phyloP scores from a whole-genome alignment of 2,888 invertebrate species.

The Hypercompe scribonia region DNA sequence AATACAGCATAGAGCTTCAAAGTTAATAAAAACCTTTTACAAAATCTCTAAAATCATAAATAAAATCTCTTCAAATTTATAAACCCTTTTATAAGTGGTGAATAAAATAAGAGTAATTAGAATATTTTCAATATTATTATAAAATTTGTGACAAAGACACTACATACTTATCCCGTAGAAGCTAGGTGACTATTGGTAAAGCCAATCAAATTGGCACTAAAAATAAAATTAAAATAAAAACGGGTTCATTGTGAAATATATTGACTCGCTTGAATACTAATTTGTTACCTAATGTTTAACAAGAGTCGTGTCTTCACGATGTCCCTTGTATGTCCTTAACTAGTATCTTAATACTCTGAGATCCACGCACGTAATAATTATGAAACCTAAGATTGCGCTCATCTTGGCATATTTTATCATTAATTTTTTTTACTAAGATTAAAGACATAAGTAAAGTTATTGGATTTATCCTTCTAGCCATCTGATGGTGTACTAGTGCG shows the following conservation, averaged over 20 bases:
- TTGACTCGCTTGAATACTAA: neutral
- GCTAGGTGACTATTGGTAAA: neutral
- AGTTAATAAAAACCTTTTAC: neutral
- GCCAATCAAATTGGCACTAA: neutral
- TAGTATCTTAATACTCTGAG: neutral
- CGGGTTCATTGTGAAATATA: neutral
- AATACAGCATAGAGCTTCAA: neutral
- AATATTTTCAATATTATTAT: neutral
- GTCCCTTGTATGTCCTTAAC: conserved; percentile 1
- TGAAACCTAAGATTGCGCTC: neutral
- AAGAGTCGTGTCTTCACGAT: neutral
- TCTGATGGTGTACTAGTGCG: conserved; percentile 91
- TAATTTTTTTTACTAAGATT: neutral
- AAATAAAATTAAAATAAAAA: neutral
- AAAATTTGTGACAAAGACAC: neutral
- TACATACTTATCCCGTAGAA: neutral
- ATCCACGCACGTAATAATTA: neutral
- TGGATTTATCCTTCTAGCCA: conserved; percentile 74
- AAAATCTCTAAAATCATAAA: too few relatives aligned
- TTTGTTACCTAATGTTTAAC: neutral
- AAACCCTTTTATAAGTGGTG: neutral
- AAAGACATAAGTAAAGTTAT: neutral
- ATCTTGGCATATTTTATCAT: neutral
- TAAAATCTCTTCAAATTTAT: neutral
- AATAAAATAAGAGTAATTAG: neutral